Evolutionary conservation across 2,888 invertebrate species (phyloP), one percentile per base, ranked within the genome.

Genomic region (Acanthopleura granulata): DNA sequence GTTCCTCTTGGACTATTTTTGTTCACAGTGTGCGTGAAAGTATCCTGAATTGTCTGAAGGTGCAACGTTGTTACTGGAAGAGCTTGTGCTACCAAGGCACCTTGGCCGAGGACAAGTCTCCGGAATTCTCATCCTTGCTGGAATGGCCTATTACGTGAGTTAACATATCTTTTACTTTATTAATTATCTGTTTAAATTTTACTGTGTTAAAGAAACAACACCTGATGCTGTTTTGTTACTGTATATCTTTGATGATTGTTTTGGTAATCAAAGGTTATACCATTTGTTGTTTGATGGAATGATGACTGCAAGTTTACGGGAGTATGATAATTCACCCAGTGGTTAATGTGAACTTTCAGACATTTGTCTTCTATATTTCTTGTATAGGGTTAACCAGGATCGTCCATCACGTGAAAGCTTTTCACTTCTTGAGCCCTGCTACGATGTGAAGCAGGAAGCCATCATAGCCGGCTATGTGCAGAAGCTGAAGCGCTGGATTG

Each of bases 1-100:
- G n/a, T n/a, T n/a, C n/a, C n/a, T n/a, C n/a, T 49, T 72, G 3
- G 22, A 9, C 6, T 30, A 18, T 72, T 4, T 72, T 49, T 57
- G 15, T 72, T 51, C 25, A 62, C 91, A 95, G 95, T 82, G 92
- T 95, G 73, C 92, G 93, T 30, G 94, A 94, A 74, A 93, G 94
- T 0, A 94, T 97, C 77, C 91, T 95, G 51, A 95, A 96, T 91
- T 94, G 94, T 78, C 95, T 96, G 79, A 94, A 94, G 90, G 92
- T 93, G 4, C 94, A 95, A 80, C 93, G 93, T 83, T 92, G 93
- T 0, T 93, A 94, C 86, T 97, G 97, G 97, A 93, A 93, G 49
- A 94, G 95, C 88, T 93, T 94, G 85, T 93, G 93, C 83, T 84
- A 81, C 69, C 88, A 88, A 74, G 79, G 80, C 16, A 77, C 49